Evolutionary conservation across 2,797 vertebrate species (phyloP), one percentile per base, ranked within the genome.

Genomic region (Siniperca undulata): DNA sequence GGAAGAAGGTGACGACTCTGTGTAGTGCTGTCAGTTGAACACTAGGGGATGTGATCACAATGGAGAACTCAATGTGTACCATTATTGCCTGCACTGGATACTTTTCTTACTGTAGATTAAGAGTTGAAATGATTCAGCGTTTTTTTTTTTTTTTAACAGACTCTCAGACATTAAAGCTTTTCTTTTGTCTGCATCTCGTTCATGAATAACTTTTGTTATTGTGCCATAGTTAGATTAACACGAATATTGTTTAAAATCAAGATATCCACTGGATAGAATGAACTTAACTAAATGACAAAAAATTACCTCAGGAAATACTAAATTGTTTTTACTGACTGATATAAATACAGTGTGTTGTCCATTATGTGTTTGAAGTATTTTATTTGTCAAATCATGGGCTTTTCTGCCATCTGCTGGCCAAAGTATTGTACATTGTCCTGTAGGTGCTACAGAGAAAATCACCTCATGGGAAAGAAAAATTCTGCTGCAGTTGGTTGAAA

Each of bases 331-430:
- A 55, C 7, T 62, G 46, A 76, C 27, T 50, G 27, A 36, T 53
- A 5, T 0, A 52, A 6, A 77, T 24, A 19, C 2, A 14, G 0
- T 67, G 11, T 59, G 12, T 30, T 19, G 22, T 56, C 7, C 14
- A 56, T 38, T 46, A 58, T 27, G 13, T n/a, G 10, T 64, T 70
- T 44, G 11, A 53, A 30, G 2, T 17, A 0, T 30, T 74, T 44
- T 59, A 24, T 61, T 65, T 59, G 10, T 77, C 59, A 85, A 81
- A 13, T 84, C 34, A 13, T 73, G 22, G 83, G 36, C 72, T 79
- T 86, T 83, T 61, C 85, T 91, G 92, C 92, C 90, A 90, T 68
- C 92, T 92, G 62, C 84, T 93, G 93, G 87, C 5, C 40, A 65
- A 70, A 74, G 4, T 56, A 6, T 34, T 14, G 14, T 14, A 74